These are phyloP conservation scores for Elephantulus edwardii DNA, from an alignment of 2,113 vertebrate genomes.

Conservation along the genomic window DNA sequence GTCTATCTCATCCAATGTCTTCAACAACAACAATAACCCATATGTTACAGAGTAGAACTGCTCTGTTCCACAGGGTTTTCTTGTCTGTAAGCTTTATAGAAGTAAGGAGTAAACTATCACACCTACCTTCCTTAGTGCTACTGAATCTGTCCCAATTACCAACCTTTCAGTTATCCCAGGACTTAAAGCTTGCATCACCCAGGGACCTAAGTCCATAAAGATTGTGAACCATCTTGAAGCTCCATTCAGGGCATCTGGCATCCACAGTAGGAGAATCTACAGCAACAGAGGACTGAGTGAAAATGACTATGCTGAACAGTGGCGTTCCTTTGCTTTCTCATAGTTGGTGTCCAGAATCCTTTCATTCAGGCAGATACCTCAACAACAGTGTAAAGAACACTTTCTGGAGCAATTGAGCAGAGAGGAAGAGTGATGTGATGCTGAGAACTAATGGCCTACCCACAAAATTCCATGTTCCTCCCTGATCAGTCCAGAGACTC, in stretches of 20 bases:
- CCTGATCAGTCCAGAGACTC: neutral
- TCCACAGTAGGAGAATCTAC: fast-evolving
- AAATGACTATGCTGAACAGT: neutral
- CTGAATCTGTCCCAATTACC: no score
- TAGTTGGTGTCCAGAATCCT: neutral
- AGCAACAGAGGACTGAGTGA: neutral
- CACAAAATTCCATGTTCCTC: neutral
- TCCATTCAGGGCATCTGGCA: neutral
- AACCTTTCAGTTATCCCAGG: no score
- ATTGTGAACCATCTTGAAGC: neutral
- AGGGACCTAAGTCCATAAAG: neutral
- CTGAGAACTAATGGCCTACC: neutral
- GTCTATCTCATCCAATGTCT: no score
- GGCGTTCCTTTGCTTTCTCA: neutral
- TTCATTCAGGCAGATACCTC: neutral
- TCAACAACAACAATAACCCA: no score
- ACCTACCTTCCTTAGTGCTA: no score
- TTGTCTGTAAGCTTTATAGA: neutral
- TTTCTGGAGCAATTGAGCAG: neutral
- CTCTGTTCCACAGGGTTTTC: neutral
- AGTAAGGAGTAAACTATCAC: neutral
- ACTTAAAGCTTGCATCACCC: neutral
- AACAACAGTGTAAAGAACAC: neutral
- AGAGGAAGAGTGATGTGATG: neutral
- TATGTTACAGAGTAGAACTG: neutral